These are phyloP conservation scores for Urocynchramus pylzowi DNA, from an alignment of 2,113 vertebrate species.

Conservation along the genomic window DNA sequence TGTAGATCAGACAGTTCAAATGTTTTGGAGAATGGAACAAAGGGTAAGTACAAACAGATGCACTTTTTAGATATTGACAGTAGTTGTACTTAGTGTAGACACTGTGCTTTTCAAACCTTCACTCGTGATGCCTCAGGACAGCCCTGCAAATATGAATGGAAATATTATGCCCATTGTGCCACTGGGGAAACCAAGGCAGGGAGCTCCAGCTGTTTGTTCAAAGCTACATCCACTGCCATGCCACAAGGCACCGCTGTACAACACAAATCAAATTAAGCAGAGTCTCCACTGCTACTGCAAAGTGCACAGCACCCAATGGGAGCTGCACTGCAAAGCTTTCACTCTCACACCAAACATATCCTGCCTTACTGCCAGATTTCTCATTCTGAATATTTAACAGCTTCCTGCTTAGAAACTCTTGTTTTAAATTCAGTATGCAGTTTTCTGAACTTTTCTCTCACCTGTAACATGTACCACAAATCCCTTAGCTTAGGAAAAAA, in stretches of 20 bases:
- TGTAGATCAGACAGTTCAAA: neutral
- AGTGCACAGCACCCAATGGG: neutral
- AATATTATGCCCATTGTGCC: neutral
- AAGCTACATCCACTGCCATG: neutral
- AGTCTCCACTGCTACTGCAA: neutral
- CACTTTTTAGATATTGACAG: neutral
- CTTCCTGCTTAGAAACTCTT: neutral
- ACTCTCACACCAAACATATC: neutral
- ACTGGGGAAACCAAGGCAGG: neutral
- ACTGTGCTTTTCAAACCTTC: neutral
- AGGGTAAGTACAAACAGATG: neutral
- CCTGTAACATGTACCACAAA: neutral
- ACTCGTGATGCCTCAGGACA: neutral
- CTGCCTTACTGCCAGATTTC: neutral
- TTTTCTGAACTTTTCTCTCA: neutral
- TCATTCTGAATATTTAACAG: neutral
- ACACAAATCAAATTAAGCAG: neutral
- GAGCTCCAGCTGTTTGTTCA: neutral
- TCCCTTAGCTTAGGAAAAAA: neutral
- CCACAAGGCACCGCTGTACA: neutral
- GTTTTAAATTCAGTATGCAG: neutral
- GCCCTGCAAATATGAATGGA: neutral
- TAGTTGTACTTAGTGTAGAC: neutral
- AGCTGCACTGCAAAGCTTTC: neutral
- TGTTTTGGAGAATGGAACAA: neutral